Evolutionary conservation across 2,888 invertebrate species (phyloP), one percentile per base, ranked within the genome.

Genomic region (Epistrophella euchroma): DNA sequence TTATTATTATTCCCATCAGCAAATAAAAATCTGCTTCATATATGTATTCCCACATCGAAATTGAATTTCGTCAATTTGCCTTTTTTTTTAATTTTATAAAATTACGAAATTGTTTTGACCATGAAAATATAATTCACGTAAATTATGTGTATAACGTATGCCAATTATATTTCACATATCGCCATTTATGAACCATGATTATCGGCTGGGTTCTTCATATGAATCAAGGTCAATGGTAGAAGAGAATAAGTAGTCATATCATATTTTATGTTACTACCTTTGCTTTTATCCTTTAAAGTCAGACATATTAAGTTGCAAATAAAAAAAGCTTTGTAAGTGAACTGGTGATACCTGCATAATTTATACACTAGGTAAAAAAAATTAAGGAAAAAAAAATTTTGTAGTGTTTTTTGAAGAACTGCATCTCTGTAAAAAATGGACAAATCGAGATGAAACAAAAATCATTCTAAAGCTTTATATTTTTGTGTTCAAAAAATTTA

Each of bases 151-250:
- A 25, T 25, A 4, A 3, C 2, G 2, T 7, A 32, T 28, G 37
- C 32, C 70, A 75, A 75, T 81, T 62, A 76, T 62, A 13, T 35
- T 62, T 25, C 50, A 45, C 66, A 35, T 60, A 55, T 47, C 47
- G 9, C 15, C 32, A 40, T 35, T 25, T 32, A 28, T 28, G 71
- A 60, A 66, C 66, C 71, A 72, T 80, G 35, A 76, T 81, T 81
- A 85, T 81, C 84, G 72, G 22, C 35, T 43, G 66, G 22, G 37
- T 47, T 85, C 71, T 56, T 74, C 40, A 28, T 35, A 84, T 74
- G 71, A 79, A 79, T 84, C 75, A 79, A 83, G 73, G 70, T 79
- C 78, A 78, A 22, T 62, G 68, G 52, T 52, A 70, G 50, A 52
- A 22, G 35, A 47, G 37, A 22, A 19, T 35, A 55, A 60, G 52